Evolutionary conservation across 2,113 vertebrate species (phyloP).

Genomic region (Saimiri boliviensis): DNA sequence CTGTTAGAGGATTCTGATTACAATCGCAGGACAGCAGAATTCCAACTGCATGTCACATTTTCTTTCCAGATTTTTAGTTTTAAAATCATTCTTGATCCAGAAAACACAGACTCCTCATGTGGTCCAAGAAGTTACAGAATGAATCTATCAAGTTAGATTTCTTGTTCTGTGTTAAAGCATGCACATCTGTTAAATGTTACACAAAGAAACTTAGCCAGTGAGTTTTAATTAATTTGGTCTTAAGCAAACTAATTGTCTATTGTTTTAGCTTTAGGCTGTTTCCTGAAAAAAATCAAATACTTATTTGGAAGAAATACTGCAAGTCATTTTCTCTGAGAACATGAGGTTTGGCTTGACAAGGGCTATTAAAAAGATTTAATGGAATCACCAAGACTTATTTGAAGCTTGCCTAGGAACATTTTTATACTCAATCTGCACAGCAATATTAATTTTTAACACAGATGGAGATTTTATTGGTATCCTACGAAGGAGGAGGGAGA

Average conservation of each 20-base stretch:
- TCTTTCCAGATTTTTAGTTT: conserved; percentile 27
- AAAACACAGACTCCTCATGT: conserved; percentile 41
- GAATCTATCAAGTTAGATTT: conserved; percentile 53
- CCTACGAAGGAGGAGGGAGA: conserved; percentile 69
- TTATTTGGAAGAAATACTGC: conserved; percentile 76
- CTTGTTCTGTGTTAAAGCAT: conserved; percentile 57
- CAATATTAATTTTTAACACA: conserved; percentile 83
- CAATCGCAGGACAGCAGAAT: background rate
- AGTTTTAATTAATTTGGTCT: conserved; percentile 74
- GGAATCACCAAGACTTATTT: conserved; percentile 78
- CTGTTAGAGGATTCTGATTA: conserved; percentile 13
- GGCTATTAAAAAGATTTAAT: conserved; percentile 83
- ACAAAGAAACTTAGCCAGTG: conserved; percentile 62
- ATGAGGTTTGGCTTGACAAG: conserved; percentile 70
- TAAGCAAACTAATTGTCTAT: conserved; percentile 72
- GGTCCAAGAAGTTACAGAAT: conserved; percentile 20
- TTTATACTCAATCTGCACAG: conserved; percentile 79
- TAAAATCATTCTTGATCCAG: conserved; percentile 47
- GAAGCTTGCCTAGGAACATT: conserved; percentile 76
- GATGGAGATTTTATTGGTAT: conserved; percentile 81
- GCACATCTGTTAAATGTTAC: conserved; percentile 15
- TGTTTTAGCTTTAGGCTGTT: conserved; percentile 74
- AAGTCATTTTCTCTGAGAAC: conserved; percentile 77
- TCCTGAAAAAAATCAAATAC: conserved; percentile 70
- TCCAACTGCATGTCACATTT: background rate